Evolutionary conservation across 2,888 invertebrate genomes (phyloP), one percentile per base, ranked within the genome.

Genomic region (Sinodicranocentrus sp.): DNA sequence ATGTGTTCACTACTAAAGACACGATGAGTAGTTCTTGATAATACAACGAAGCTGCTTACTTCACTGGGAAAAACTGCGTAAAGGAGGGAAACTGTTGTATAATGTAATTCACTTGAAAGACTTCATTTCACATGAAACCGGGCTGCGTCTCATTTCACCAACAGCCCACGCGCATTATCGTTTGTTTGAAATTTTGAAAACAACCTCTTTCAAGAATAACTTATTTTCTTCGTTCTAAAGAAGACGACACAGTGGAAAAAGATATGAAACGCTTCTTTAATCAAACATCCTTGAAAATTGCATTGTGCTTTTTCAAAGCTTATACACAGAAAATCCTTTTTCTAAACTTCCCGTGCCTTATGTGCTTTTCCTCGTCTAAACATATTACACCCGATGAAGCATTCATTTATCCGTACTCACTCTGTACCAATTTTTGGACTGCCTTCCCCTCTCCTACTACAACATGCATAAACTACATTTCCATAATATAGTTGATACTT

Each of bases 271-370:
- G 52, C 19, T 52, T 25, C 57, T 57, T 57, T 57, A 57, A 57
- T 21, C 13, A 57, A 21, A 25, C 13, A 57, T 23, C 57, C 57
- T 57, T 57, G 57, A 57, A 57, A 57, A 23, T 23, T 57, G 57
- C 25, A 21, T 57, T 25, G 57, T 8, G 13, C 57, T 23, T 57
- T 19, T 57, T 25, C 48, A 5, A 48, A n/a, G 15, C 48, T 10
- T 15, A 10, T 48, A 6, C 48, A n/a, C n/a, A n/a, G n/a, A n/a
- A n/a, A n/a, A n/a, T n/a, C n/a, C n/a, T n/a, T n/a, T n/a, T n/a
- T n/a, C n/a, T n/a, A n/a, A n/a, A n/a, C n/a, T n/a, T n/a, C n/a
- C n/a, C n/a, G n/a, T n/a, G n/a, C n/a, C n/a, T n/a, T n/a, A n/a
- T n/a, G n/a, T n/a, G n/a, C n/a, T n/a, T n/a, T n/a, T n/a, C n/a